These are phyloP conservation scores for Ptychadena robeensis DNA, from an alignment of 2,797 vertebrate genomes.

Conservation along the genomic window DNA sequence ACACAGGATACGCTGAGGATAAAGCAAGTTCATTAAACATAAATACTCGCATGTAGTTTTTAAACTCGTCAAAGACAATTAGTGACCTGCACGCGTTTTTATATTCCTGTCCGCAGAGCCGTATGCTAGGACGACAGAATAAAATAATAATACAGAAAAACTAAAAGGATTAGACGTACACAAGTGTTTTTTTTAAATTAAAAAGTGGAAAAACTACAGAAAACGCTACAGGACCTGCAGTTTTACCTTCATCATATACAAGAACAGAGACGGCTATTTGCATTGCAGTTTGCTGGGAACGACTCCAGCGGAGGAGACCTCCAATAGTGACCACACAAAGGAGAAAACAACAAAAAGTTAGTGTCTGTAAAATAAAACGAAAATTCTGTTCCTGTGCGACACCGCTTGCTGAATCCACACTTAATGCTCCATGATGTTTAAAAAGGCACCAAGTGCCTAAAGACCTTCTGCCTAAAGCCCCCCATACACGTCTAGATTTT, in stretches of 20 bases:
- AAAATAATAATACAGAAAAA: no score
- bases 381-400: background rate
- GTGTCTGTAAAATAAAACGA: background rate
- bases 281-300: background rate
- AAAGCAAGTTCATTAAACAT: background rate
- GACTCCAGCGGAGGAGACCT: background rate
- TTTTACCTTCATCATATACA: background rate
- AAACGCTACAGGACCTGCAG: background rate
- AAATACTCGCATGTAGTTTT: background rate
- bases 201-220: no score
- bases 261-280: constrained; percentile 2
- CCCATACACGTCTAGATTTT: no score
- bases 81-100: background rate
- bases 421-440: no score
- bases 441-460: no score
- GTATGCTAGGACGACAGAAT: no score
- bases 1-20: background rate
- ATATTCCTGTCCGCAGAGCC: no score
- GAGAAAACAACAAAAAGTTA: background rate
- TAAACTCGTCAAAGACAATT: no score
- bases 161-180: no score
- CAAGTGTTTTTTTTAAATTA: no score
- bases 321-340: background rate
- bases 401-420: background rate
- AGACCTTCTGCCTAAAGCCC: no score